Evolutionary conservation across 1,140 invertebrate genomes (phyloP).

Genomic region (Cecropterus lyciades): DNA sequence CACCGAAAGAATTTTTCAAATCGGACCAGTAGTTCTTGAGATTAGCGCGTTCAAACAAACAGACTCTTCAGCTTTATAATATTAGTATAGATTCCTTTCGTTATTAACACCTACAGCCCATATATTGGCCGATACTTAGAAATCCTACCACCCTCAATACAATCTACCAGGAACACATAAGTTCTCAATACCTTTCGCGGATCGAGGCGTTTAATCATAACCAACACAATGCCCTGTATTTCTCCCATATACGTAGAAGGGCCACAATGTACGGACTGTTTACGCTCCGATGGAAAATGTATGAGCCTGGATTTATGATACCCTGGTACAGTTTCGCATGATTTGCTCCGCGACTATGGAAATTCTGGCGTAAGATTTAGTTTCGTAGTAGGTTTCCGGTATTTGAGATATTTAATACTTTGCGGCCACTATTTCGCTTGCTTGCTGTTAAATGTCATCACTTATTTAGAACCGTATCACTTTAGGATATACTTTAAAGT

Average conservation of each 20-base stretch:
- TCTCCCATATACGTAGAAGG: conserved; percentile 39
- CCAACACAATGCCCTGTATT: conserved; percentile 34
- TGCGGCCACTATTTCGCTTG: too few species aligned
- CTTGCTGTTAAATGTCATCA: too few species aligned
- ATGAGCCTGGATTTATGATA: conserved; percentile 47
- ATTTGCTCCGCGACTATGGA: conserved; percentile 34
- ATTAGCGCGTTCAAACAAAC: too few species aligned
- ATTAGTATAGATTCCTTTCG: too few species aligned
- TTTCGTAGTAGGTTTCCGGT: conserved; percentile 2
- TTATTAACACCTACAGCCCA: too few species aligned
- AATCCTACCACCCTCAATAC: conserved; percentile 7
- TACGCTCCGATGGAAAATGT: conserved; percentile 44
- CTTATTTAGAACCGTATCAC: too few species aligned
- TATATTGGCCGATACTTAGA: not conserved
- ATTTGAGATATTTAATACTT: conserved; percentile 2
- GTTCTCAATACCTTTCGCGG: conserved; percentile 30
- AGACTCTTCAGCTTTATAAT: too few species aligned
- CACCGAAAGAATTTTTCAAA: too few species aligned
- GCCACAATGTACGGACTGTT: conserved; percentile 42
- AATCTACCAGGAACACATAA: conserved; percentile 33
- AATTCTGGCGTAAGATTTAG: conserved; percentile 24
- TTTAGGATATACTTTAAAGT: too few species aligned
- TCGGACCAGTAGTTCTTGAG: too few species aligned
- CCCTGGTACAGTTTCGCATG: conserved; percentile 33
- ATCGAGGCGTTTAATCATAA: conserved; percentile 35